These are phyloP conservation scores for Conus betulinus DNA, from an alignment of 1,140 invertebrate genomes.

Conservation along the genomic window DNA sequence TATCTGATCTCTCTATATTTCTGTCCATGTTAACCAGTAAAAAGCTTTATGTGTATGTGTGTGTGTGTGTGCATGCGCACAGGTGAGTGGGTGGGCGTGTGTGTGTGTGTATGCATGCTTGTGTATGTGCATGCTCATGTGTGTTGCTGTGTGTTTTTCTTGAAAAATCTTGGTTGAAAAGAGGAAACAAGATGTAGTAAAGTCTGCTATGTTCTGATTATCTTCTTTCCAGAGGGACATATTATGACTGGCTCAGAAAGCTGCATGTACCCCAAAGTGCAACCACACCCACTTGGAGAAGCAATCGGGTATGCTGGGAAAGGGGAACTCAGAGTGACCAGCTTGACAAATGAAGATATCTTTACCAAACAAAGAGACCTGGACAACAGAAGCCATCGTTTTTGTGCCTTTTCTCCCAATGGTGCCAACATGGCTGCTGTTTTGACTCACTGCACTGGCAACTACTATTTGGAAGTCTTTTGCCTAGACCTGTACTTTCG, in stretches of 20 bases:
- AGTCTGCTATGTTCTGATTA: not conserved
- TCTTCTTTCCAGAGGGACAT: slow-evolving; percentile 39
- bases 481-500: slow-evolving; percentile 24
- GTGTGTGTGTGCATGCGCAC: not conserved
- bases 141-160: not conserved
- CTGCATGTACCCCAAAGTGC: slow-evolving; percentile 43
- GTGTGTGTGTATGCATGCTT: too few species aligned
- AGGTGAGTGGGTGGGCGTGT: not conserved
- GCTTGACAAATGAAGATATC: slow-evolving; percentile 30
- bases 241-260: slow-evolving; percentile 39
- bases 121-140: not conserved
- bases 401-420: slow-evolving; percentile 57
- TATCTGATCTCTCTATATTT: too few species aligned
- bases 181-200: not conserved
- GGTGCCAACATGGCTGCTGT: slow-evolving; percentile 56
- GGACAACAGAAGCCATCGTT: slow-evolving; percentile 46
- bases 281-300: slow-evolving; percentile 51
- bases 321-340: slow-evolving; percentile 39
- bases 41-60: not conserved
- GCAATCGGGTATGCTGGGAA: slow-evolving; percentile 47
- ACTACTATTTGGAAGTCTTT: slow-evolving; percentile 47
- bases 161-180: not conserved
- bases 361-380: slow-evolving; percentile 40
- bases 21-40: too few species aligned
- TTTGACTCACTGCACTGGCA: slow-evolving; percentile 39